phyloP scores from a whole-genome alignment of 2,113 vertebrate genomes.

The Callospermophilus lateralis region DNA sequence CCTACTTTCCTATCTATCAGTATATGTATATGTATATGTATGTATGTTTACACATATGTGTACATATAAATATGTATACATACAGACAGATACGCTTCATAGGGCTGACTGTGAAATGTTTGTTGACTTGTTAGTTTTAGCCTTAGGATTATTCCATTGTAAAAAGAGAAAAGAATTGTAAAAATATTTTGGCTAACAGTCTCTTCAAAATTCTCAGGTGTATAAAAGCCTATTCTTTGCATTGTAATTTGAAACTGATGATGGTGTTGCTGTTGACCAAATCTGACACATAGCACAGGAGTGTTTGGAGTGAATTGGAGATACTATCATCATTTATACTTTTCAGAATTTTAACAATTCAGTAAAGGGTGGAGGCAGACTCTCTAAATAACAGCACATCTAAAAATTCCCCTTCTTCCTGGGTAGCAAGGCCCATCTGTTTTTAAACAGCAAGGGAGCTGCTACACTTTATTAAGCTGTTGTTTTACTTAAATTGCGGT shows the following conservation, averaged over 20 bases:
- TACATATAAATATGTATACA: accelerated
- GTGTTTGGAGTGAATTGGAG: not conserved
- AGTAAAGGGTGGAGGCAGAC: slow-evolving; percentile 32
- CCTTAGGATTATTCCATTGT: not conserved
- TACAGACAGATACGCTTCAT: not conserved
- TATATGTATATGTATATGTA: not conserved
- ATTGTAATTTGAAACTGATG: not conserved
- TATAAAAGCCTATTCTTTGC: not conserved
- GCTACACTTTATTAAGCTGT: slow-evolving; percentile 69
- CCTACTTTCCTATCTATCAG: too few species aligned
- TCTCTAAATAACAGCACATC: slow-evolving; percentile 25
- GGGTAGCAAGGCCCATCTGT: slow-evolving; percentile 60
- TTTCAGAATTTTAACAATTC: slow-evolving; percentile 53
- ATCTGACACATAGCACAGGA: not conserved
- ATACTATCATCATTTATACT: slow-evolving; percentile 37
- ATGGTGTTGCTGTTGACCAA: not conserved
- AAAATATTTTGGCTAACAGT: not conserved
- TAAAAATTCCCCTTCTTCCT: slow-evolving; percentile 47
- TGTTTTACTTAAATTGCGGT: slow-evolving; percentile 71
- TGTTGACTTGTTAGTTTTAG: not conserved
- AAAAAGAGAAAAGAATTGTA: not conserved
- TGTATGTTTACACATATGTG: not conserved
- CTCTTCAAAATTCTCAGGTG: not conserved
- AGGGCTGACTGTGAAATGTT: not conserved
- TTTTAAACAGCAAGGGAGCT: slow-evolving; percentile 58